These are phyloP conservation scores for Drosophila parthenogenetica DNA, from an alignment of 2,888 invertebrate species.

Conservation along the genomic window DNA sequence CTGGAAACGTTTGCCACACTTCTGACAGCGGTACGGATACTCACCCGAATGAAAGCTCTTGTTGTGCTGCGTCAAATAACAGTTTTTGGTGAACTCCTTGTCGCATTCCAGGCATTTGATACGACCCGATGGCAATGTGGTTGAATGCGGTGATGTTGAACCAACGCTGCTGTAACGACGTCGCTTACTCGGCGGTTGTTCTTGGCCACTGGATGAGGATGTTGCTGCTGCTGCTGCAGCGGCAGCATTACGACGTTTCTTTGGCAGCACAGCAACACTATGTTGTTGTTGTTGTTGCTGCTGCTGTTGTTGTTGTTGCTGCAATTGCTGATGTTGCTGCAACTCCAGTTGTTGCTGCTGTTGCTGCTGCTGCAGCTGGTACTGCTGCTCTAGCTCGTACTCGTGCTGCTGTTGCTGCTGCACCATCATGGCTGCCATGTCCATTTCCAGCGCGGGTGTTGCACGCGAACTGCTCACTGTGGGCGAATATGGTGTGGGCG, in stretches of 20 bases:
- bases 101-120: constrained; percentile 92
- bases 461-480: constrained; percentile 84
- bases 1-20: constrained; percentile 94
- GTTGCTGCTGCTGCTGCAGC: constrained; percentile 28
- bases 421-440: constrained; percentile 62
- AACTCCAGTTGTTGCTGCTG: constrained; percentile 30
- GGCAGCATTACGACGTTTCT: constrained; percentile 48
- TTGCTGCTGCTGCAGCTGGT: constrained; percentile 38
- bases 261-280: constrained; percentile 41
- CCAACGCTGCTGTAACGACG: constrained; percentile 67
- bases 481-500: constrained; percentile 76
- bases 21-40: constrained; percentile 93
- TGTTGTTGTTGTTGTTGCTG: constrained; percentile 32
- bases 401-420: constrained; percentile 49
- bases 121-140: constrained; percentile 78
- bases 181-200: constrained; percentile 61
- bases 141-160: constrained; percentile 70
- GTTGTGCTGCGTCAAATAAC: constrained; percentile 95
- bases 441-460: constrained; percentile 83
- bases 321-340: constrained; percentile 35
- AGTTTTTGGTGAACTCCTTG: constrained; percentile 93
- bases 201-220: background rate
- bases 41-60: constrained; percentile 95
- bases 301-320: constrained; percentile 40
- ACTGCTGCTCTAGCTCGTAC: constrained; percentile 32